Conservation (phyloP, 2,888 invertebrate genomes). For the Scelioninae gen. 2 region DNA sequence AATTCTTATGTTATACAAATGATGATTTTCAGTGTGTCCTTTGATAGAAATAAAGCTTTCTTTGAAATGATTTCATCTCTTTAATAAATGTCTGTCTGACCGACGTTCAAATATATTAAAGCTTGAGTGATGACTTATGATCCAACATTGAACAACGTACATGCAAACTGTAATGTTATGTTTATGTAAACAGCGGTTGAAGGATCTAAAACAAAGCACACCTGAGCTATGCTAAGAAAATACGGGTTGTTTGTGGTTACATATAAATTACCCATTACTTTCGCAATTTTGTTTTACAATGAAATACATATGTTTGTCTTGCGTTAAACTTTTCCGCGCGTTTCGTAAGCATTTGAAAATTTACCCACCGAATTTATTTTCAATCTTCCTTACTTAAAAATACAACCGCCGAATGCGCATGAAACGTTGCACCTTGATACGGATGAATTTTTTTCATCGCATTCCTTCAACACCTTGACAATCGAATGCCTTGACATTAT, state of each 20-base stretch:
- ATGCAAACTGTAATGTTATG: conserved; percentile 32
- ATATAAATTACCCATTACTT: conserved; percentile 26
- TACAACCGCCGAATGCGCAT: too few relatives aligned
- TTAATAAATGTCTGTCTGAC: not conserved
- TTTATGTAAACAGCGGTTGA: conserved; percentile 24
- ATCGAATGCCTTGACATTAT: conserved; percentile 5
- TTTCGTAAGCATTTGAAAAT: too few relatives aligned
- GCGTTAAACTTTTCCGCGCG: not conserved
- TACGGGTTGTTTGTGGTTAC: conserved; percentile 23
- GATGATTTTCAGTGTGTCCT: too few relatives aligned
- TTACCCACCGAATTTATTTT: too few relatives aligned
- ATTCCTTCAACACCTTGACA: too few relatives aligned
- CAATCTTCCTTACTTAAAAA: too few relatives aligned
- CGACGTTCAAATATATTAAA: conserved; percentile 5
- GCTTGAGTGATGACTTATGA: conserved; percentile 25
- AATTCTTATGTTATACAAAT: too few relatives aligned
- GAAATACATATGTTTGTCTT: not conserved
- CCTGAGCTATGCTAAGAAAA: conserved; percentile 34
- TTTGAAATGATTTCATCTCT: too few relatives aligned
- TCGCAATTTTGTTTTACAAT: not conserved
- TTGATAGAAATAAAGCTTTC: too few relatives aligned
- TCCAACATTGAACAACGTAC: conserved; percentile 7
- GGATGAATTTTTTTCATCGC: too few relatives aligned
- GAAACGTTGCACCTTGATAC: too few relatives aligned
- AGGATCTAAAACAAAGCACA: conserved; percentile 18